Evolutionary conservation across 2,113 vertebrate genomes (phyloP).

Genomic region (Alligator mississippiensis): DNA sequence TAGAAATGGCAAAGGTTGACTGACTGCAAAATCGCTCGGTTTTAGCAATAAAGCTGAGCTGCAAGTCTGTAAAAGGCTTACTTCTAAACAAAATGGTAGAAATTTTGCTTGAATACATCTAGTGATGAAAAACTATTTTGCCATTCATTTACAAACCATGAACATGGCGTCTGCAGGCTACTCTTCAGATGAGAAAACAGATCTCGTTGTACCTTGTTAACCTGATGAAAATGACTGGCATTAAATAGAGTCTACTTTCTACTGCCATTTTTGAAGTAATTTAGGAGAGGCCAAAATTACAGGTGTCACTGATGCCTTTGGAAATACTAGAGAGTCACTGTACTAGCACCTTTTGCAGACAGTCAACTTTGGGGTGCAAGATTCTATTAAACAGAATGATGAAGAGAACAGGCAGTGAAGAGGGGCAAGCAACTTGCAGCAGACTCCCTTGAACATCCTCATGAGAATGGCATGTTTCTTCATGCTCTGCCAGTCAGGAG

Average conservation of each 20-base stretch:
- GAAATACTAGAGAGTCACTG: neutral
- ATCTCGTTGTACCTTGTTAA: neutral
- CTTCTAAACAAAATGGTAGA: neutral
- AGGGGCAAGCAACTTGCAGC: conserved; percentile 67
- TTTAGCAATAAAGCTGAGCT: conserved; percentile 6
- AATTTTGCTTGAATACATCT: neutral
- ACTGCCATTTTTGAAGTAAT: neutral
- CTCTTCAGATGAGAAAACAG: neutral
- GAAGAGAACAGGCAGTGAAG: conserved; percentile 74
- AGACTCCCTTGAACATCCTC: conserved; percentile 70
- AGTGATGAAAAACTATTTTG: neutral
- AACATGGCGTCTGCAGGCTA: neutral
- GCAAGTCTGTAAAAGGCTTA: neutral
- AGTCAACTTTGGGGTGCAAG: conserved; percentile 77
- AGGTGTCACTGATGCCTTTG: neutral
- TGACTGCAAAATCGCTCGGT: conserved; percentile 67
- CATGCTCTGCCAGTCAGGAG: conserved; percentile 80
- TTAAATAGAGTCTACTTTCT: neutral
- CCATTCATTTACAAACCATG: neutral
- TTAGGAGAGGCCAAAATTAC: neutral
- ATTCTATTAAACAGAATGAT: conserved; percentile 73
- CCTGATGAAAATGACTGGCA: neutral
- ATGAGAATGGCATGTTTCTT: conserved; percentile 76
- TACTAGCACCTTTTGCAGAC: neutral
- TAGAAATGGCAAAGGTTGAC: conserved; percentile 77